Evolutionary conservation across 2,113 vertebrate genomes (phyloP), one percentile per base, ranked within the genome.

Genomic region (Proteles cristata): DNA sequence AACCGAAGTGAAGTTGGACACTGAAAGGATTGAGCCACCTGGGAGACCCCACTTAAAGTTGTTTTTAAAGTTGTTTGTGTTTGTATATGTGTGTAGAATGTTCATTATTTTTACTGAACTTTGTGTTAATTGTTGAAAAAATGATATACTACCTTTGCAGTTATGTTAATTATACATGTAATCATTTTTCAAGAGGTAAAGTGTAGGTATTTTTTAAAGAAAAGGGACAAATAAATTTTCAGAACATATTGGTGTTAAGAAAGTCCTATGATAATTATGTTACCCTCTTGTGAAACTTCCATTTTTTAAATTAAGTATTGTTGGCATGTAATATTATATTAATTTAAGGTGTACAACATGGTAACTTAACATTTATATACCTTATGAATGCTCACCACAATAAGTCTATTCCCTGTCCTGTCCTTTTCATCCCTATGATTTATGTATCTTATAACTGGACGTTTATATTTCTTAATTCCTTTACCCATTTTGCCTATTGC

Each of bases 101-200:
- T 43, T 76, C 14, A 77, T 66, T 61, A 77, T 1, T 83, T 79
- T 61, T 31, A 80, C 45, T 84, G 19, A 63, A 61, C 9, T 63
- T 33, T 74, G 9, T 39, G 23, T 93, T 63, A 45, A 16, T 88
- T 81, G 43, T 35, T 71, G 16, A 94, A 96, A 76, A 11, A 84
- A n/a, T 5, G 4, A 17, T 88, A 16, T 48, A 10, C 39, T 80
- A 39, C 1, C 48, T 61, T 76, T 93, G 3, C 17, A 71, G 90
- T 83, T 80, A 89, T 71, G 39, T 88, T 88, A 90, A 93, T 43
- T 39, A 66, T 31, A 71, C 96, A 58, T 87, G 3, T 21, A 77
- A 73, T 89, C 3, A 43, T 66, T 92, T 35, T 90, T 81, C 83
- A 93, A 87, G 8, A 80, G 16, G 19, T 15, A 83, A 88, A 69